Evolutionary conservation across 92 coral and sea anemone genomes (phyloP).

Genomic region (Porites cylindrica): DNA sequence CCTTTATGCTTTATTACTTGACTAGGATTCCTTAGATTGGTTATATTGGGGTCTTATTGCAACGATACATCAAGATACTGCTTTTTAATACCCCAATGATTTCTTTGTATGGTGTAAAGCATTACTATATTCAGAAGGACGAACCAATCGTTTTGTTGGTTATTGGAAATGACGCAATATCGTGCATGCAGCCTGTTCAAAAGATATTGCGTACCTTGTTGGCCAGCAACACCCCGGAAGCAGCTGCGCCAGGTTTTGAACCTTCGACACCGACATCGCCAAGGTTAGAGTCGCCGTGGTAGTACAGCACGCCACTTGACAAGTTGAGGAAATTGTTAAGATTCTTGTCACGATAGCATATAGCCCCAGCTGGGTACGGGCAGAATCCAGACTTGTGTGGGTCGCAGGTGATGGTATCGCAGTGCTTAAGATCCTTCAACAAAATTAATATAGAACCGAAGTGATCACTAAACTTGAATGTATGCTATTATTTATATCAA

Average conservation of each 20-base stretch:
- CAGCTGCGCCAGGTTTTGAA: slow-evolving; percentile 97
- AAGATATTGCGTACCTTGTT: slow-evolving; percentile 66
- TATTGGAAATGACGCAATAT: no score
- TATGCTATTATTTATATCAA: neutral
- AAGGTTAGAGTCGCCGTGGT: slow-evolving; percentile 66
- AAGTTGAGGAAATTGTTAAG: slow-evolving; percentile 80
- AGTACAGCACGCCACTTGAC: slow-evolving; percentile 74
- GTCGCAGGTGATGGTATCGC: slow-evolving; percentile 90
- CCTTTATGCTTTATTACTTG: no score
- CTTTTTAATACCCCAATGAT: no score
- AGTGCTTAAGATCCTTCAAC: slow-evolving; percentile 34
- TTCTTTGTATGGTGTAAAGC: no score
- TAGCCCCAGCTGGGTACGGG: slow-evolving; percentile 90
- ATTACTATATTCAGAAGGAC: no score
- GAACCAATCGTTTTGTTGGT: no score
- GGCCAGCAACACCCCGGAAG: slow-evolving; percentile 84
- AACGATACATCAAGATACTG: no score
- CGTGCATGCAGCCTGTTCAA: neutral
- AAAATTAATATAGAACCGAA: no score
- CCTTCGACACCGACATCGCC: slow-evolving; percentile 87
- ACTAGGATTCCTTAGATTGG: no score
- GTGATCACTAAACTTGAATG: neutral
- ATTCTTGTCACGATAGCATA: slow-evolving; percentile 82
- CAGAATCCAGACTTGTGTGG: slow-evolving; percentile 96
- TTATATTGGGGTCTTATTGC: no score